Base-by-base conservation (phyloP, 1,140 invertebrate species). In the Popillia japonica region DNA sequence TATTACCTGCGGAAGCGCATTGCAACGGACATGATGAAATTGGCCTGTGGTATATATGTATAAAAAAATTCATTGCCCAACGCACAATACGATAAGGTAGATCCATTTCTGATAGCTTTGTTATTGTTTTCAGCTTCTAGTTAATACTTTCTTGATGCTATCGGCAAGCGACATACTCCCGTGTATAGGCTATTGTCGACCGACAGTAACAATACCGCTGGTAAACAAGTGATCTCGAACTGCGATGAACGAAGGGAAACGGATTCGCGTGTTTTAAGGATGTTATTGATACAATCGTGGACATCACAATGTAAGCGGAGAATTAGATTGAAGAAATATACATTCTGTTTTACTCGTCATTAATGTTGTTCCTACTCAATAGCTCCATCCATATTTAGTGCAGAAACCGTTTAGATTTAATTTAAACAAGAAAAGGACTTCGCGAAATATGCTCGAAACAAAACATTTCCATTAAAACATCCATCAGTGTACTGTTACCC, bases 101-200 rank as follows among this genome's bases (percentile, higher is more conserved):
- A 55, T 55, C 48, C 11, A 55, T 55, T 55, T 55, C 48, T 55
- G 48, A 55, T 55, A 55, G 48, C 48, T 55, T 55, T 55, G 48
- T 55, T 55, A 17, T 55, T 55, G 48, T 55, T 55, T 55, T 55
- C 14, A n/a, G 48, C 3, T 55, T 17, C 17, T 6, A 6, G 6
- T 55, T n/a, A 17, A 55, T 55, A 17, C 48, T 17, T 14, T 14
- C 14, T 55, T n/a, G 48, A 55, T 55, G 48, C 48, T 17, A 17
- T 14, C 48, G 48, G 17, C 6, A 55, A 17, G 11, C 48, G 17
- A 17, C 14, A 17, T 55, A 17, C 14, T 55, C 27, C 27, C 48
- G 48, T 55, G 17, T 17, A 55, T 55, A 17, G 48, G 48, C 11
- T 17, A 55, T 55, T 55, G 48, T 55, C 48, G 48, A 55, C 48